phyloP scores from a whole-genome alignment of 2,888 invertebrate species.

The Andrena dorsata region DNA sequence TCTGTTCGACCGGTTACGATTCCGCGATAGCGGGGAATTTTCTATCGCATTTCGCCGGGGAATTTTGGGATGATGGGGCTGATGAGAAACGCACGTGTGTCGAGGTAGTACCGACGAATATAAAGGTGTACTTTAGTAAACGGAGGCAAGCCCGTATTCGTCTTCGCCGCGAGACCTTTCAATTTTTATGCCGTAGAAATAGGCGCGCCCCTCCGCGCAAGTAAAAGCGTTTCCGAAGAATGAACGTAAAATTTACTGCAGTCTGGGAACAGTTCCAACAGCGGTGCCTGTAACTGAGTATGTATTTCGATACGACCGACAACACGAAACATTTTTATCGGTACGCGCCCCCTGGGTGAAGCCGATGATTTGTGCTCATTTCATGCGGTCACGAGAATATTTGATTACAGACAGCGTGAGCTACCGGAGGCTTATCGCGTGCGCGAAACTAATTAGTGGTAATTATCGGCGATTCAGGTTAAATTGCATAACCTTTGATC shows the following conservation, averaged over 20 bases:
- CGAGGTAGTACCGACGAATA: not conserved
- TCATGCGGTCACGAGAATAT: not conserved
- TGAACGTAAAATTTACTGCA: constrained; percentile 18
- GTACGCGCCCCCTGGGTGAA: not conserved
- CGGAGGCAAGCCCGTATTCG: constrained; percentile 14
- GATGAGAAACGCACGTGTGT: constrained; percentile 1
- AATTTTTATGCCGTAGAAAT: constrained; percentile 12
- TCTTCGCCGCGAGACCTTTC: not conserved
- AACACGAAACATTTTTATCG: not conserved
- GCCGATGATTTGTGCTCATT: constrained; percentile 6
- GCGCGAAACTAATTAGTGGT: constrained; percentile 6
- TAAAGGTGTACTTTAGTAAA: constrained; percentile 12
- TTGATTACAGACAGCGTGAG: constrained; percentile 26
- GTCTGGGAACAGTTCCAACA: not conserved
- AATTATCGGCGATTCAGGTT: constrained; percentile 25
- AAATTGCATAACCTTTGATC: constrained; percentile 8
- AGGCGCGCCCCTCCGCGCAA: not conserved
- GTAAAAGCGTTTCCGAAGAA: not conserved
- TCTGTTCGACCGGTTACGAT: not conserved
- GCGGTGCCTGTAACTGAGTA: not conserved
- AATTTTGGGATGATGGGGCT: not conserved
- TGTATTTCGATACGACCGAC: not conserved
- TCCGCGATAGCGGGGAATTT: not conserved
- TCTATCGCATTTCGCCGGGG: not conserved
- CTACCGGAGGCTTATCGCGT: not conserved